These are phyloP conservation scores for Campylomormyrus tamandua DNA, from an alignment of 2,113 vertebrate genomes.

Conservation along the genomic window DNA sequence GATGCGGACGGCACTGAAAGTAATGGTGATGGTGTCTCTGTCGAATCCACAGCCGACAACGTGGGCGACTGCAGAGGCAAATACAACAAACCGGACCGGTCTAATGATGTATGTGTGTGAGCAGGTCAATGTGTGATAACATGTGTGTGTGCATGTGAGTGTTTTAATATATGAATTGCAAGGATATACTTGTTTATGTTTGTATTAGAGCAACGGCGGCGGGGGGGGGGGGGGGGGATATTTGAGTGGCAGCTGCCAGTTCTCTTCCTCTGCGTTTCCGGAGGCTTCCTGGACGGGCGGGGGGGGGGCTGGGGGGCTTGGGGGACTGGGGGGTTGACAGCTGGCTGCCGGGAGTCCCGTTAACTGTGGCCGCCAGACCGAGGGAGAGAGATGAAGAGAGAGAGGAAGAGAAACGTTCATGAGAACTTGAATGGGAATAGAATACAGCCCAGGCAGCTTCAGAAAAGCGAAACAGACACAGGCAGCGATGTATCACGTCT, in stretches of 20 bases:
- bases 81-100: not conserved
- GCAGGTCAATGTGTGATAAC: not conserved
- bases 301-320: constrained; percentile 89
- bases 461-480: not conserved
- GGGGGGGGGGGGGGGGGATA: not conserved
- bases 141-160: not conserved
- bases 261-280: constrained; percentile 84
- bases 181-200: not conserved
- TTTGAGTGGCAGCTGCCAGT: not conserved
- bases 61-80: too few relatives aligned
- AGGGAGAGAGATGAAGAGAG: not conserved
- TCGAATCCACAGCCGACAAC: not conserved
- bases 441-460: not conserved
- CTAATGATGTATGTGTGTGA: not conserved
- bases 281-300: constrained; percentile 84
- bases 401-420: too few relatives aligned
- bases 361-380: constrained; percentile 63
- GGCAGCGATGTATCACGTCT: not conserved
- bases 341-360: constrained; percentile 90
- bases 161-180: not conserved
- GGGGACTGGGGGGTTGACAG: constrained; percentile 86
- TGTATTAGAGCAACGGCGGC: not conserved
- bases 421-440: not conserved
- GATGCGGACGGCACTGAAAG: not conserved
- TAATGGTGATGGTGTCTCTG: not conserved